A percentile compares a stretch with the other conserved stretches of the same genome.
phyloP scores from a whole-genome alignment of 2,888 invertebrate genomes.

The Cosmia pyralina region DNA sequence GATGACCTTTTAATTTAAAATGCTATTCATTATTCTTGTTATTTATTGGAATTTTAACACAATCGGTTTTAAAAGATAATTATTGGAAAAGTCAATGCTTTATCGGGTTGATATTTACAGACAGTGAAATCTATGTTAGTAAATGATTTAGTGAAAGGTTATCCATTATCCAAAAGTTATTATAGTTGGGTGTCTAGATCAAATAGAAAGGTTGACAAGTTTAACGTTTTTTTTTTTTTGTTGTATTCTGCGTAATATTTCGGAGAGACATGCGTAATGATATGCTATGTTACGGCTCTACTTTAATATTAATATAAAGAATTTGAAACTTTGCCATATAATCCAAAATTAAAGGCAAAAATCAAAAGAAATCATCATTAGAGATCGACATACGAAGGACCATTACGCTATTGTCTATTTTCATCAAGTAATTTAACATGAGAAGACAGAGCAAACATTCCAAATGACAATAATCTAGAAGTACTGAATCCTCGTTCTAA shows the following conservation, averaged over 20 bases:
- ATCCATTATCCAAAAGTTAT: background rate
- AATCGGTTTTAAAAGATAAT: background rate
- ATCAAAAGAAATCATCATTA: background rate
- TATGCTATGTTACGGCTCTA: too few relatives aligned
- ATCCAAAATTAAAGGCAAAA: background rate
- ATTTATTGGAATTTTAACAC: background rate
- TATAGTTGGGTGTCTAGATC: background rate
- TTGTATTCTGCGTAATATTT: background rate
- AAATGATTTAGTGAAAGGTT: background rate
- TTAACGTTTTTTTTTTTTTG: background rate
- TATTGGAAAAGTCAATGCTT: background rate
- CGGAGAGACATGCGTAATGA: too few relatives aligned
- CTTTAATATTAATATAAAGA: background rate
- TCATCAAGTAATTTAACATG: background rate
- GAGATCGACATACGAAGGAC: background rate
- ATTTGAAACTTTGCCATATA: background rate
- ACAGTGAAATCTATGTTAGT: conserved; percentile 16
- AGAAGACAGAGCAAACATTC: background rate
- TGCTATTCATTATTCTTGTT: background rate
- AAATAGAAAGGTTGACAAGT: background rate
- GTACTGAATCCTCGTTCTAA: conserved; percentile 19
- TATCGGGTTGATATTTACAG: background rate
- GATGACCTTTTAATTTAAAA: conserved; percentile 24
- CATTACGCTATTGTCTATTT: background rate
- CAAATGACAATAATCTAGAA: background rate